Percentiles rank a stretch among this genome's conserved stretches.
phyloP scores from a whole-genome alignment of 2,797 vertebrate genomes.

The Cyclopterus lumpus region DNA sequence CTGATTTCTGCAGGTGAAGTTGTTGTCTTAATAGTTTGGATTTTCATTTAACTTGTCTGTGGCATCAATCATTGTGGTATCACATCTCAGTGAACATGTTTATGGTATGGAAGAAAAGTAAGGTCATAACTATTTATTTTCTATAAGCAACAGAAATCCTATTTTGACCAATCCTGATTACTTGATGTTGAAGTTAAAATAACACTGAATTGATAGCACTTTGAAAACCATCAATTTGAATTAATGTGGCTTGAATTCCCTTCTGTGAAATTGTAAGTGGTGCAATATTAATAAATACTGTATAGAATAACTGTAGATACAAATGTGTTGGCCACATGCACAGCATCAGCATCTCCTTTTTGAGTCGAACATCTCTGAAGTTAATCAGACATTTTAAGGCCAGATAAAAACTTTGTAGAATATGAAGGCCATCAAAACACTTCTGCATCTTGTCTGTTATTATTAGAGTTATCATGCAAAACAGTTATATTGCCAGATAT shows the following conservation, averaged over 20 bases:
- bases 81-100: neutral
- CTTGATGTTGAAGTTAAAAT: neutral
- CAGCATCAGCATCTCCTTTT: neutral
- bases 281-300: neutral
- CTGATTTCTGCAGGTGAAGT: neutral
- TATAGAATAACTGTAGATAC: neutral
- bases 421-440: neutral
- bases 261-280: neutral
- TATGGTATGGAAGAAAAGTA: neutral
- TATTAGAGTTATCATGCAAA: neutral
- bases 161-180: neutral
- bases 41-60: neutral
- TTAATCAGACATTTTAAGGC: neutral
- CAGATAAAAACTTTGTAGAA: neutral
- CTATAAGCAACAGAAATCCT: neutral
- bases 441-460: neutral
- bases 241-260: neutral
- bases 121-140: neutral
- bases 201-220: neutral
- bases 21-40: neutral
- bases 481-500: conserved; percentile 15
- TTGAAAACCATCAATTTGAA: neutral
- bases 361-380: neutral
- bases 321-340: neutral
- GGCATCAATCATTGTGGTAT: neutral